Evolutionary conservation across 2,888 invertebrate species (phyloP), one percentile per base, ranked within the genome.

Genomic region (Nemurella pictetii): DNA sequence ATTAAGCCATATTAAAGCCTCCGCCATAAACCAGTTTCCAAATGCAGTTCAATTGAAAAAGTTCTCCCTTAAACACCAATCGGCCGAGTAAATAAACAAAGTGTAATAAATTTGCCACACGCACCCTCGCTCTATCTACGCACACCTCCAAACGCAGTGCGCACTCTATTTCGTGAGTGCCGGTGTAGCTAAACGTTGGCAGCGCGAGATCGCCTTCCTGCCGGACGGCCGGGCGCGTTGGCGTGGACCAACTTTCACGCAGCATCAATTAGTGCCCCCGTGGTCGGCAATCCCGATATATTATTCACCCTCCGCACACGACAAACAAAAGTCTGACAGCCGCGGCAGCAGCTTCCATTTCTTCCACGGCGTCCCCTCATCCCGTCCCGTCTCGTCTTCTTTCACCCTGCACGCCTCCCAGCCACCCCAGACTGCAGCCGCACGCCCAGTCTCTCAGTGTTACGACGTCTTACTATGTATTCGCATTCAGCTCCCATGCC

Each of bases 381-480:
- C 5, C 75, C 4, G 9, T 26, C 75, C 26, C 75, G 26, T 12
- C 26, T 9, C 28, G 75, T 28, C 75, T 2, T 28, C 75, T 28
- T 36, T 28, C 26, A 28, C 26, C 9, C n/a, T n/a, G n/a, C n/a
- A 20, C 75, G 75, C 7, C n/a, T 20, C 28, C 75, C 75, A 75
- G 27, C 28, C 75, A 75, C 28, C 75, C 75, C 75, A 25, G 3
- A 73, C 75, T 20, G 28, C 75, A 75, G 28, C 75, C 30, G n/a
- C 32, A n/a, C 36, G n/a, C 26, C 7, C 35, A 26, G n/a, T 20
- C 80, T 35, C 32, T 36, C 35, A 35, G 35, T 35, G 80, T 81
- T 81, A 81, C 80, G 80, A 81, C 80, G 36, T 81, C 32, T 81
- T 36, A 81, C 80, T 81, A 81, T 35, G 80, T 36, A 81, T 81